Evolutionary conservation across 2,888 invertebrate species (phyloP), one percentile per base, ranked within the genome.

Genomic region (Hartigia nigra): DNA sequence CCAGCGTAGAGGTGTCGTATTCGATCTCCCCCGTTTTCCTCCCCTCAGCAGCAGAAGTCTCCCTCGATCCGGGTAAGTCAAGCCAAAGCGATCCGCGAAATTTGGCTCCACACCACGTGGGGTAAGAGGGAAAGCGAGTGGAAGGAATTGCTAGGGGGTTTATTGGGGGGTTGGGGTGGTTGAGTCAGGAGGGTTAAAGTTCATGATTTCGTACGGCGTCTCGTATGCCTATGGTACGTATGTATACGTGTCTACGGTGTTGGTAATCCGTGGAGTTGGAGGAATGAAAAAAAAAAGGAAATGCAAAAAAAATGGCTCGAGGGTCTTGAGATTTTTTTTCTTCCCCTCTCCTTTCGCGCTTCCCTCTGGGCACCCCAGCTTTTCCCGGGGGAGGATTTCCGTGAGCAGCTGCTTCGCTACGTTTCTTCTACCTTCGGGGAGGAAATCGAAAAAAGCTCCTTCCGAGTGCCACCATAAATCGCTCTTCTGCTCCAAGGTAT

Each of bases 231-330:
- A 55, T 23, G 23, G 14, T 23, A 55, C 39, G 23, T 55, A 77
- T 70, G 77, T 76, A 31, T 69, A 77, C 74, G 77, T 76, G 34
- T 69, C 36, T 77, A 80, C 31, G 77, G 76, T 76, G 70, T 75
- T 75, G 77, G 76, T 76, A 77, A 81, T 78, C 76, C 80, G 79
- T 78, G 70, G 39, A 77, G 76, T 79, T 77, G 80, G 74, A 76
- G 76, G 55, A 74, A 70, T 77, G 77, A 12, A 12, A 14, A 36
- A 75, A 77, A 70, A 79, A 79, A 23, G 39, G 39, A 55, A 55
- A 55, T 55, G 39, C 39, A 55, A 55, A 55, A 55, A 55, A 55
- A 55, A 55, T 55, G 39, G 39, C 39, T 55, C 0, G 39, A 55
- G 39, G 39, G 39, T 55, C 23, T 55, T 55, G 39, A 55, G 39